Base-by-base conservation (phyloP, 2,888 invertebrate species). In the Lasioglossum marginatum region DNA sequence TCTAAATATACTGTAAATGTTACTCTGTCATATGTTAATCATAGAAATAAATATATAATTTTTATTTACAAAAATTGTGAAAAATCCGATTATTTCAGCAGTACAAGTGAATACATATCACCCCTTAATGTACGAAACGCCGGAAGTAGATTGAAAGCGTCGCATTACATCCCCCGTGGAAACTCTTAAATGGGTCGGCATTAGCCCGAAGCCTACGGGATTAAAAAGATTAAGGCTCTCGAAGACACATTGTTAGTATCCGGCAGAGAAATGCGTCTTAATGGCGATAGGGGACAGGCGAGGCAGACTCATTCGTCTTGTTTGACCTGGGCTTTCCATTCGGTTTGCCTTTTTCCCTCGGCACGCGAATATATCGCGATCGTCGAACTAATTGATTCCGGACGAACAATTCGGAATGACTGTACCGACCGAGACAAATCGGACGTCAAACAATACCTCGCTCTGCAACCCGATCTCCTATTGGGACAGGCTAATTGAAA, bases 291-390 rank as follows among this genome's bases (percentile, higher is more conserved):
- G 27, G 45, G 60, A 27, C 27, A 27, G 27, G 4, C 60, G 12
- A 60, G 14, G 27, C 60, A 16, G 60, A 60, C n/a, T 27, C 14
- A 60, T 60, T 60, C 60, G 60, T 60, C 60, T 60, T 60, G n/a
- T 60, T 60, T 27, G 60, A 60, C 14, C 60, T n/a, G 27, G 5
- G 27, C 14, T 27, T 60, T 27, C 60, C 14, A 66, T 8, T 66
- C 66, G 19, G 66, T 34, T 66, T 66, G 31, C 34, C 19, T 23
- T 52, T 66, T 66, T 66, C 66, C 31, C 14, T 31, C 23, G 34
- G 37, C 68, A 31, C 23, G 10, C 68, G 37, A 34, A 88, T 88
- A 76, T 77, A 77, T 88, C 85, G 83, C 52, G 70, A 31, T 66
- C 31, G 75, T 80, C 82, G 76, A 79, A 82, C 48, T 72, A 72